phyloP scores from a whole-genome alignment of 2,113 vertebrate genomes.

The Pipa parva region DNA sequence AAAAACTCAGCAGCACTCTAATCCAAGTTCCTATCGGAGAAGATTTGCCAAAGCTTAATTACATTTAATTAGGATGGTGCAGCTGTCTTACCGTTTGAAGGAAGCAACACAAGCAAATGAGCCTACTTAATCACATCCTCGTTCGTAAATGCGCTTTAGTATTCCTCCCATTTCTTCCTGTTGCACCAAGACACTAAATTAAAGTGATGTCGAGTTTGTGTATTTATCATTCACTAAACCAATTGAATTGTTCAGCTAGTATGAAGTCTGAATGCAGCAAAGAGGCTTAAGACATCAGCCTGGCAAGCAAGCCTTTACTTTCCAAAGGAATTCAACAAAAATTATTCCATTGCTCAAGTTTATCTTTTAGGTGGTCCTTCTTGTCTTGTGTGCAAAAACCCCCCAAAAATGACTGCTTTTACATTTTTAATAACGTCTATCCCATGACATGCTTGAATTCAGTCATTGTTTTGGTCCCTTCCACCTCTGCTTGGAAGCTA shows the following conservation, averaged over 20 bases:
- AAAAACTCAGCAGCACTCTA: constrained; percentile 6
- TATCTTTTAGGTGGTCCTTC: too few species aligned
- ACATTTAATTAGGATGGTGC: constrained; percentile 38
- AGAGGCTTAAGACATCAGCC: too few species aligned
- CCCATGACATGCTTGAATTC: too few species aligned
- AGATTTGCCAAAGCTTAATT: constrained; percentile 38
- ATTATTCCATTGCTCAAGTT: too few species aligned
- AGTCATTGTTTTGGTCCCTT: too few species aligned
- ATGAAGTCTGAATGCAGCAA: neutral
- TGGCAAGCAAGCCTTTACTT: too few species aligned
- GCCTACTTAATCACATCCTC: constrained; percentile 39
- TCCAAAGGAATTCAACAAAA: too few species aligned
- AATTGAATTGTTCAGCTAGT: neutral
- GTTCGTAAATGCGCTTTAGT: constrained; percentile 24
- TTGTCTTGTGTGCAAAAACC: too few species aligned
- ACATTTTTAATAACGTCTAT: too few species aligned
- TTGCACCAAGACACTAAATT: constrained; percentile 19
- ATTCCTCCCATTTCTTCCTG: constrained; percentile 12
- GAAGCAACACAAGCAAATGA: constrained; percentile 32
- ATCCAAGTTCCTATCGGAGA: constrained; percentile 16
- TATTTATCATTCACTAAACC: constrained; percentile 5
- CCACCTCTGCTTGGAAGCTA: too few species aligned
- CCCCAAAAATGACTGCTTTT: too few species aligned
- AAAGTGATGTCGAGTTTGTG: neutral
- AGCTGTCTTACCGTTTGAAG: constrained; percentile 37